phyloP scores from a whole-genome alignment of 23 tunicate species.

The Botrylloides violaceus region DNA sequence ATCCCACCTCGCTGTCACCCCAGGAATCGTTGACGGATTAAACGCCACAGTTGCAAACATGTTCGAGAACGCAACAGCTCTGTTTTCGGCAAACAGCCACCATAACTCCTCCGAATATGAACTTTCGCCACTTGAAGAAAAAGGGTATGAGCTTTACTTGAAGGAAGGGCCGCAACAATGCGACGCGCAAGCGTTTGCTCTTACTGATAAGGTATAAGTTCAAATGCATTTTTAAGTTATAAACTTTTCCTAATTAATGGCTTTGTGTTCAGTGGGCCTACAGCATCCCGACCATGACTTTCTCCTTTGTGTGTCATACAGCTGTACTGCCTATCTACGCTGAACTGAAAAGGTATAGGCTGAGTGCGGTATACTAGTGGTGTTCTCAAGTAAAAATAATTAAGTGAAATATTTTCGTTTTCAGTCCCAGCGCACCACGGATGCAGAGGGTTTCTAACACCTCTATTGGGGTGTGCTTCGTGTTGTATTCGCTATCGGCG shows the following conservation, averaged over 20 bases:
- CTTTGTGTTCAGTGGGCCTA: slow-evolving; percentile 79
- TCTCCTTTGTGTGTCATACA: slow-evolving; percentile 97
- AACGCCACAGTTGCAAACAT: slow-evolving; percentile 28
- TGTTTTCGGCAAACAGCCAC: background rate
- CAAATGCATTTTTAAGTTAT: background rate
- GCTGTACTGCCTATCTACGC: slow-evolving; percentile 98
- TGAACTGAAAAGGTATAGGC: slow-evolving; percentile 62
- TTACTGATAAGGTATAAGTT: slow-evolving; percentile 45
- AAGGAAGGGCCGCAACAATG: slow-evolving; percentile 71
- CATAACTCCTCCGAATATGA: slow-evolving; percentile 6
- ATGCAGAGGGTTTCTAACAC: slow-evolving; percentile 95
- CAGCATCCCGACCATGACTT: slow-evolving; percentile 98
- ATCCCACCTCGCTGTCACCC: slow-evolving; percentile 22
- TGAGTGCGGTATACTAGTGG: background rate
- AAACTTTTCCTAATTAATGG: background rate
- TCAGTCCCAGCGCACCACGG: slow-evolving; percentile 54
- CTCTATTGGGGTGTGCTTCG: slow-evolving; percentile 74
- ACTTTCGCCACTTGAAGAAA: slow-evolving; percentile 10
- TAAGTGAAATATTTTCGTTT: slow-evolving; percentile 16
- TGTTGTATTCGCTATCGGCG: slow-evolving; percentile 88
- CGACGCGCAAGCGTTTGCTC: slow-evolving; percentile 43
- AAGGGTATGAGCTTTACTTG: slow-evolving; percentile 39
- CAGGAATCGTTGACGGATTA: slow-evolving; percentile 15
- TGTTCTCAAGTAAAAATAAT: background rate
- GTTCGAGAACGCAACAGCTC: slow-evolving; percentile 9